Conservation (phyloP, 1,140 invertebrate species). For the Danaus melanippus region DNA sequence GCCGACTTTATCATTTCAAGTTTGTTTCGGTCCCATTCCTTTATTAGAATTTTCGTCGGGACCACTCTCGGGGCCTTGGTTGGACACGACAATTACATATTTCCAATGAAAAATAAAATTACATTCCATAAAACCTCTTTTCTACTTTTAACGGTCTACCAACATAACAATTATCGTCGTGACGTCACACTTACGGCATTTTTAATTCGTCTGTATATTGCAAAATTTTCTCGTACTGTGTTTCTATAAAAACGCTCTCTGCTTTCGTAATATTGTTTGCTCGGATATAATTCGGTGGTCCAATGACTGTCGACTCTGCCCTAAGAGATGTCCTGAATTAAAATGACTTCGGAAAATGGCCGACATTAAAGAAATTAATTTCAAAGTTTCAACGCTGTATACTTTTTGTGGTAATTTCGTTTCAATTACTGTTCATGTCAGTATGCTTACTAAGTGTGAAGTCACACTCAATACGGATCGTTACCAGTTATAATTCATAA, state of each 20-base stretch:
- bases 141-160: too few species aligned
- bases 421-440: neutral
- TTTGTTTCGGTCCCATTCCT: slow-evolving; percentile 35
- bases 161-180: too few species aligned
- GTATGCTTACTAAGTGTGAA: too few species aligned
- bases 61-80: slow-evolving; percentile 27
- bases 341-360: neutral
- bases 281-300: slow-evolving; percentile 7
- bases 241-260: slow-evolving; percentile 22
- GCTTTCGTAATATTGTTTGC: slow-evolving; percentile 21
- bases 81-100: slow-evolving; percentile 1
- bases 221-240: slow-evolving; percentile 26
- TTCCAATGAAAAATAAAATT: neutral
- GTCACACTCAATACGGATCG: too few species aligned
- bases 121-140: neutral
- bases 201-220: slow-evolving; percentile 26
- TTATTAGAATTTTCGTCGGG: slow-evolving; percentile 20
- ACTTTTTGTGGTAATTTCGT: neutral
- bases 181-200: slow-evolving; percentile 23
- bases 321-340: slow-evolving; percentile 17
- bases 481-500: too few species aligned
- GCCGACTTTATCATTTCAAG: slow-evolving; percentile 26
- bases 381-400: too few species aligned
- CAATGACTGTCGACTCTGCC: slow-evolving; percentile 40
- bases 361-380: too few species aligned